Conservation (phyloP, 2,113 vertebrate species). For the Lepisosteus oculatus region DNA sequence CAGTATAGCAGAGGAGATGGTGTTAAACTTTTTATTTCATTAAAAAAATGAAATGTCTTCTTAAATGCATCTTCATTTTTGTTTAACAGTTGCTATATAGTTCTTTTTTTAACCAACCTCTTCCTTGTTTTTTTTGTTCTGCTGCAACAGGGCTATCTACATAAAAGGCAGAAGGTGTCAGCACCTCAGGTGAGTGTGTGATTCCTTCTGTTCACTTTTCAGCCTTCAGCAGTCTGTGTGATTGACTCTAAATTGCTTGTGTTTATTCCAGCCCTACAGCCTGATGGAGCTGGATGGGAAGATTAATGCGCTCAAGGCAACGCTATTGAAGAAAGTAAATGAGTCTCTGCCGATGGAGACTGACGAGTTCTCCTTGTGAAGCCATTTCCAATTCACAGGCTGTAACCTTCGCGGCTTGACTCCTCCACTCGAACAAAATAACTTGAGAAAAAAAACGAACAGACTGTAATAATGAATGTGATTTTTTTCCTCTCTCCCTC, state of each 20-base stretch:
- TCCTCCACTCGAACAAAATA: slow-evolving; percentile 9
- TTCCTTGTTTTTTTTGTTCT: slow-evolving; percentile 32
- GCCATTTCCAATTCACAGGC: slow-evolving; percentile 3
- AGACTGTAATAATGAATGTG: neutral
- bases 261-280: slow-evolving; percentile 79
- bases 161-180: slow-evolving; percentile 84
- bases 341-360: slow-evolving; percentile 61
- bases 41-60: no score
- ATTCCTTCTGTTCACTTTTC: neutral
- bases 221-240: slow-evolving; percentile 3
- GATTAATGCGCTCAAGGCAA: slow-evolving; percentile 86
- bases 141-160: slow-evolving; percentile 74
- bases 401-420: neutral
- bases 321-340: slow-evolving; percentile 83
- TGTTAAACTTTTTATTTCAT: no score
- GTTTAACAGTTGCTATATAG: no score
- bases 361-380: slow-evolving; percentile 64
- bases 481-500: neutral
- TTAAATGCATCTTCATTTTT: no score
- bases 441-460: slow-evolving; percentile 2
- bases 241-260: slow-evolving; percentile 25
- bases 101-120: neutral
- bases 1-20: no score
- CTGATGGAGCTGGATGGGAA: slow-evolving; percentile 94
- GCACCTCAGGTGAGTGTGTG: slow-evolving; percentile 72